phyloP scores from a whole-genome alignment of 2,888 invertebrate species.

The Bruchidius siliquastri region DNA sequence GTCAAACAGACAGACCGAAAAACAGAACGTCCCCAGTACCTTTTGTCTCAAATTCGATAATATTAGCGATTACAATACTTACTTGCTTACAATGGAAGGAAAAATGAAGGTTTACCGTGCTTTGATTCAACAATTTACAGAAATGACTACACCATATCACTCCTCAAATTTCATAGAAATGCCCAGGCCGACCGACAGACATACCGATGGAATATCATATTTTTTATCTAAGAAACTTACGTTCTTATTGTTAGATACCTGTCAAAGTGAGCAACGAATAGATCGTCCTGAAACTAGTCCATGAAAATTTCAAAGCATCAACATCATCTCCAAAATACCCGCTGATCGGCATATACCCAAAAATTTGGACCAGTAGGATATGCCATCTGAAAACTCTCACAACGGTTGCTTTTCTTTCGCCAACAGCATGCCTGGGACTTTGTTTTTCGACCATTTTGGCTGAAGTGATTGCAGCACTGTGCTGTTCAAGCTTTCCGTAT shows the following conservation, averaged over 20 bases:
- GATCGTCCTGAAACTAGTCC: constrained; percentile 19
- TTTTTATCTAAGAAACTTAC: not conserved
- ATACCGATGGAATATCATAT: constrained; percentile 5
- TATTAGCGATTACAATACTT: no score
- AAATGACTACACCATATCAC: no score
- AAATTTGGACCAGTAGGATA: constrained; percentile 22
- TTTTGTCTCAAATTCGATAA: no score
- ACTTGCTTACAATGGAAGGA: no score
- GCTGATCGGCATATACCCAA: constrained; percentile 26
- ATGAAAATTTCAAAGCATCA: constrained; percentile 19
- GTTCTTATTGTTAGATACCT: constrained; percentile 4
- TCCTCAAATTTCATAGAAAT: no score
- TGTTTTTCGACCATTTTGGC: not conserved
- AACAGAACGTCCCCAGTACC: no score
- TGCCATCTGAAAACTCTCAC: constrained; percentile 15
- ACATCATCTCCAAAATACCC: constrained; percentile 12
- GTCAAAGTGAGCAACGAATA: constrained; percentile 17
- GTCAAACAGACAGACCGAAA: no score
- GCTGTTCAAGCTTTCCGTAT: not conserved
- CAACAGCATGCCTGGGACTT: not conserved
- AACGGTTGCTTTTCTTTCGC: constrained; percentile 1
- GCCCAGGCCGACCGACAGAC: no score
- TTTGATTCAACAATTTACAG: no score
- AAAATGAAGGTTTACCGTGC: no score
- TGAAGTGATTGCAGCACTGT: not conserved